phyloP scores from a whole-genome alignment of 2,888 invertebrate genomes.

The Apotomis capreana region DNA sequence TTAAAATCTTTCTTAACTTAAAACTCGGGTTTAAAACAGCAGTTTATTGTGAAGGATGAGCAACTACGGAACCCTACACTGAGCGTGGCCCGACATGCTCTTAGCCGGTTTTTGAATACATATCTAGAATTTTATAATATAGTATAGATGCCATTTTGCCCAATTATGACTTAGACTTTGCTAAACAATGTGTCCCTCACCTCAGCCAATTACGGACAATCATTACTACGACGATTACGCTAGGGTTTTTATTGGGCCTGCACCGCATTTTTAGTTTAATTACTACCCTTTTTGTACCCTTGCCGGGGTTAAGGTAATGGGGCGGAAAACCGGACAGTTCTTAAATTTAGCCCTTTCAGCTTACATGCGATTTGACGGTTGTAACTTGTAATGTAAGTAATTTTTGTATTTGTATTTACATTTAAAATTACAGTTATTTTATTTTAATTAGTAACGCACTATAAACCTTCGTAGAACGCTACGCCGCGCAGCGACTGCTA shows the following conservation, averaged over 20 bases:
- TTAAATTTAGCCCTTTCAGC: slow-evolving; percentile 32
- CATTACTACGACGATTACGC: slow-evolving; percentile 35
- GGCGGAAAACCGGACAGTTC: slow-evolving; percentile 30
- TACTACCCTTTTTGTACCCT: slow-evolving; percentile 35
- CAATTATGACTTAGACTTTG: neutral
- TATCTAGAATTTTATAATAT: too few relatives aligned
- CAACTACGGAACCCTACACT: too few relatives aligned
- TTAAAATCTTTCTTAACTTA: too few relatives aligned
- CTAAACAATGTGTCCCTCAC: slow-evolving; percentile 11
- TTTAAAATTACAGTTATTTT: neutral
- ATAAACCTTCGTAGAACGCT: slow-evolving; percentile 1
- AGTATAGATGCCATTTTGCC: too few relatives aligned
- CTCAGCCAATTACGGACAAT: slow-evolving; percentile 37
- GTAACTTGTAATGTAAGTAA: neutral
- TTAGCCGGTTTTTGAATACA: too few relatives aligned
- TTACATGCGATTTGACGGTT: slow-evolving; percentile 8
- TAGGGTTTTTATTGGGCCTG: slow-evolving; percentile 33
- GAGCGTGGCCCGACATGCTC: too few relatives aligned
- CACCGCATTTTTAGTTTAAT: slow-evolving; percentile 42
- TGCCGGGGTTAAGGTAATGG: slow-evolving; percentile 31
- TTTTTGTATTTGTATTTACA: neutral
- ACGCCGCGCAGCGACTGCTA: slow-evolving; percentile 18
- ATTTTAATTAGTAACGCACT: neutral
- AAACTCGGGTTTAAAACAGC: too few relatives aligned
- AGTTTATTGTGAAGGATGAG: too few relatives aligned